Percentiles rank a stretch among this genome's conserved stretches.
Conservation (phyloP, 2,113 vertebrate genomes). For the Phaethornis superciliosus region DNA sequence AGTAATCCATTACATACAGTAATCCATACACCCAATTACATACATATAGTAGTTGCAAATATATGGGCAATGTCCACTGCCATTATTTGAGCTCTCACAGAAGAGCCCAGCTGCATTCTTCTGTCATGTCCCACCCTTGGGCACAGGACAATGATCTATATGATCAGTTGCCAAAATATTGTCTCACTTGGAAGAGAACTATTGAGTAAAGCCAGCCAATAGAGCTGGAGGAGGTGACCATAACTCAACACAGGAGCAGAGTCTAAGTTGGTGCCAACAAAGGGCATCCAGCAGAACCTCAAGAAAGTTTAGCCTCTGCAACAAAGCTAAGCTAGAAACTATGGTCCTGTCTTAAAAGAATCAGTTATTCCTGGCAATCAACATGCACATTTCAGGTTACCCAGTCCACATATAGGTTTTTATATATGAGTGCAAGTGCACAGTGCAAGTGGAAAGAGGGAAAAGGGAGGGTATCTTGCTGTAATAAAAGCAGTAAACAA, state of each 20-base stretch:
- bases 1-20: neutral
- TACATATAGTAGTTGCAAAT: neutral
- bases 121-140: rapidly evolving
- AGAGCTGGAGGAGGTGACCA: neutral
- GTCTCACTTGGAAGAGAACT: neutral
- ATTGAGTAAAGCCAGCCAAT: neutral
- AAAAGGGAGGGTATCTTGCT: neutral
- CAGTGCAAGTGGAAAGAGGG: neutral
- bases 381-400: neutral
- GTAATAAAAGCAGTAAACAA: neutral
- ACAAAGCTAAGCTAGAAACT: neutral
- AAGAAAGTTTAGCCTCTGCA: neutral
- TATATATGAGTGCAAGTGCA: too few relatives aligned
- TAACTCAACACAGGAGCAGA: neutral
- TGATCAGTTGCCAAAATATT: neutral
- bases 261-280: neutral
- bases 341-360: neutral
- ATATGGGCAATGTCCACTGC: neutral
- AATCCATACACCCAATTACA: neutral
- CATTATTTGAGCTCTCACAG: neutral
- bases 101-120: neutral
- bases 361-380: neutral
- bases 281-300: neutral
- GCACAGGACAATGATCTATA: neutral
- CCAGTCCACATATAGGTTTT: neutral